These are phyloP conservation scores for Enhydra lutris DNA, from an alignment of 2,113 vertebrate genomes.

Conservation along the genomic window DNA sequence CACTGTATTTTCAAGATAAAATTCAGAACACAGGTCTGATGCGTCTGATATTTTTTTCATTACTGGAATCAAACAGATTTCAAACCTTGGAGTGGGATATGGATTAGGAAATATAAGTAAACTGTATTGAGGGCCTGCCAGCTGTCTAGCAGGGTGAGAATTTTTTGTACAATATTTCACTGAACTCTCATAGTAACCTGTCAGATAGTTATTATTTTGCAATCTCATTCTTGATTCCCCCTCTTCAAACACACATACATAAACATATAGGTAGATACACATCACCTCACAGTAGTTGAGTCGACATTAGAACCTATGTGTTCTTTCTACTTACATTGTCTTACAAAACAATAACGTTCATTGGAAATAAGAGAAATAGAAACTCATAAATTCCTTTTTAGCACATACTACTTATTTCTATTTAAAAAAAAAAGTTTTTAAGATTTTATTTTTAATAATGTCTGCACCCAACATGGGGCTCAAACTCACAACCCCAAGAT, in stretches of 20 bases:
- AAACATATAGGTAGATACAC: neutral
- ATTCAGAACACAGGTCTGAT: neutral
- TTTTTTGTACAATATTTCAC: neutral
- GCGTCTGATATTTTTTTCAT: neutral
- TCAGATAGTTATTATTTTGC: neutral
- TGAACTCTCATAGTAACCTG: neutral
- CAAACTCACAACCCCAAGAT: neutral
- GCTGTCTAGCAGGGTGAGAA: neutral
- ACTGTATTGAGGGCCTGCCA: neutral
- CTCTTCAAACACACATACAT: neutral
- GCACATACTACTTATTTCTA: neutral
- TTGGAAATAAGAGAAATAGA: neutral
- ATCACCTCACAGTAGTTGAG: neutral
- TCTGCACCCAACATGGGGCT: neutral
- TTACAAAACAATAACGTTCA: neutral
- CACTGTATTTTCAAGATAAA: neutral
- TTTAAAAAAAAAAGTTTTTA: neutral
- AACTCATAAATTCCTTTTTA: conserved; percentile 12
- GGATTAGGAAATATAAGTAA: neutral
- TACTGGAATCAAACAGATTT: conserved; percentile 18
- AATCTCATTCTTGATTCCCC: neutral
- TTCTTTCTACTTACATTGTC: conserved; percentile 15
- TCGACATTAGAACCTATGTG: neutral
- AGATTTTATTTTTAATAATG: neutral
- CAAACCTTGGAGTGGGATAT: neutral